phyloP scores from a whole-genome alignment of 2,888 invertebrate genomes.

The Lithophane leautieri region DNA sequence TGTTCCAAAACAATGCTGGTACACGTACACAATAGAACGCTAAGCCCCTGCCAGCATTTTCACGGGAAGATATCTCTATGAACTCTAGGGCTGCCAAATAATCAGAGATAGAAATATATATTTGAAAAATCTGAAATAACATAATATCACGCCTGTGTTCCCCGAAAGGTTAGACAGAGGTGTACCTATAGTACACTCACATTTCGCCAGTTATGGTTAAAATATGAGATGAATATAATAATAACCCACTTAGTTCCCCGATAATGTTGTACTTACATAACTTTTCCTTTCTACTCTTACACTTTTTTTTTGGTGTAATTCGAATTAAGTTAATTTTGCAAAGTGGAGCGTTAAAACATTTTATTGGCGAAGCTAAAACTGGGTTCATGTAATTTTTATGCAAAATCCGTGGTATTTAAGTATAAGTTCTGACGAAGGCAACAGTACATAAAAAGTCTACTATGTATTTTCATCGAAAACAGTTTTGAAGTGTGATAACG shows the following conservation, averaged over 20 bases:
- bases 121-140: not conserved
- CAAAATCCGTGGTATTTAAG: no score
- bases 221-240: not conserved
- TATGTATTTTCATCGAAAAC: not conserved
- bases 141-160: no score
- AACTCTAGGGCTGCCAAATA: conserved; percentile 22
- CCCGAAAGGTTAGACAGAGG: no score
- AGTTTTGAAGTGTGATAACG: not conserved
- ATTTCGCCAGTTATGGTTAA: not conserved
- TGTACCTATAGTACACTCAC: no score
- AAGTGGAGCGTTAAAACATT: not conserved
- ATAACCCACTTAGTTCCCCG: not conserved
- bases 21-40: conserved; percentile 38
- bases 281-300: not conserved
- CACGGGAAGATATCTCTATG: conserved; percentile 32
- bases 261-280: not conserved
- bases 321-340: not conserved
- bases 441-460: no score
- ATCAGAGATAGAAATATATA: not conserved
- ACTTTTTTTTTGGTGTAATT: not conserved
- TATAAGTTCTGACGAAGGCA: not conserved
- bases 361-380: not conserved
- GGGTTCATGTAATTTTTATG: not conserved
- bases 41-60: conserved; percentile 38
- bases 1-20: conserved; percentile 52